Percentiles rank a stretch among this genome's conserved stretches.
phyloP scores from a whole-genome alignment of 2,888 invertebrate species.

The Megalurothrips usitatus region DNA sequence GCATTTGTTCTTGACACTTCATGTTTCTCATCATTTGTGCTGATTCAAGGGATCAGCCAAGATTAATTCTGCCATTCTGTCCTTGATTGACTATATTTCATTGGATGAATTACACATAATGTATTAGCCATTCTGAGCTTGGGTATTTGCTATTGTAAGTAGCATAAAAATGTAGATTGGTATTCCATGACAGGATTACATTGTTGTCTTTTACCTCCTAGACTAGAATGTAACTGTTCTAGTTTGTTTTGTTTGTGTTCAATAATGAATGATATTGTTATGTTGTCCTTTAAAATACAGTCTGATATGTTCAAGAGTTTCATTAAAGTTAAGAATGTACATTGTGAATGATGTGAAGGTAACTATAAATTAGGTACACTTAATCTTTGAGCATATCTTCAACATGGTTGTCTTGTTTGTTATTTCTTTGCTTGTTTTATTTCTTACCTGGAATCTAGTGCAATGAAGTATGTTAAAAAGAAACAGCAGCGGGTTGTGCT shows the following conservation, averaged over 20 bases:
- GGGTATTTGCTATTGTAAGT: background rate
- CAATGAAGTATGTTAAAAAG: background rate
- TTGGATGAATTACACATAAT: background rate
- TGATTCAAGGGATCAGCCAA: background rate
- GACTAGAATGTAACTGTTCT: background rate
- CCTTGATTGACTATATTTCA: background rate
- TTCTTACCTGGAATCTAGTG: constrained; percentile 13
- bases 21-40: constrained; percentile 15
- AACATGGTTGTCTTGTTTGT: background rate
- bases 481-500: constrained; percentile 16
- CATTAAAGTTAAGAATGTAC: background rate
- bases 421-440: constrained; percentile 19
- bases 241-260: constrained; percentile 26
- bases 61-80: background rate
- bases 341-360: background rate
- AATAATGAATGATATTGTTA: constrained; percentile 16
- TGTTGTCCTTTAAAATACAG: background rate
- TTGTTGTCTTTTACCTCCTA: constrained; percentile 8
- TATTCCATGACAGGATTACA: constrained; percentile 7
- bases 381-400: background rate
- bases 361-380: constrained; percentile 5
- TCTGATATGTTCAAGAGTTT: constrained; percentile 8
- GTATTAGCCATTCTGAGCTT: background rate
- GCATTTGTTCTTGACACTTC: background rate
- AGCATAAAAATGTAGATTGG: background rate